Percentiles rank a stretch among this genome's conserved stretches.
Evolutionary conservation across 2,113 vertebrate genomes (phyloP).

Genomic region (Sclerurus mexicanus): DNA sequence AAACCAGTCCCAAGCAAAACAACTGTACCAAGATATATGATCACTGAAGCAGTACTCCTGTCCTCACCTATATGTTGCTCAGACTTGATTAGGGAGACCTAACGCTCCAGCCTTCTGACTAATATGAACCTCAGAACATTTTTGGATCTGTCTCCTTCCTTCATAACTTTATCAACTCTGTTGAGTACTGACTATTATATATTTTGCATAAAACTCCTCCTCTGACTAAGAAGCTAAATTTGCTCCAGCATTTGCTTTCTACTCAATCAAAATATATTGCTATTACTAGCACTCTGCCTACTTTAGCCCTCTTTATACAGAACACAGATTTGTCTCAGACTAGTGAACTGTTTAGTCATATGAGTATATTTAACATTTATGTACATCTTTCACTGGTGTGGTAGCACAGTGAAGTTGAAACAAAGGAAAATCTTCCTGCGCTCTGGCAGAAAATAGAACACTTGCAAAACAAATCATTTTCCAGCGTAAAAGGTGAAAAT

Average conservation of each 20-base stretch:
- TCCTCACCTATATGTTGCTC: not conserved
- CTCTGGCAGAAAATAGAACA: not conserved
- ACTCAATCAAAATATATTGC: not conserved
- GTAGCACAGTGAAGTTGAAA: fast-evolving
- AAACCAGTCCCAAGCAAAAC: not conserved
- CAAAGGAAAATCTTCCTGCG: not conserved
- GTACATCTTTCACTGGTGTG: not conserved
- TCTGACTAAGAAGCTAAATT: not conserved
- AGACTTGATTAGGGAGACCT: not conserved
- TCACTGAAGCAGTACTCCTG: not conserved
- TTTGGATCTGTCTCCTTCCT: not conserved
- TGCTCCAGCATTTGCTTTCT: not conserved
- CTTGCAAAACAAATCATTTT: not conserved
- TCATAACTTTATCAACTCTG: not conserved
- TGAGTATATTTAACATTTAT: not conserved
- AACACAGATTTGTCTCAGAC: not conserved
- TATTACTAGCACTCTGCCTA: not conserved
- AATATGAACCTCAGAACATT: not conserved
- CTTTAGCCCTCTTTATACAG: not conserved
- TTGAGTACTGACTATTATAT: not conserved
- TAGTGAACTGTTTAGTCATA: not conserved
- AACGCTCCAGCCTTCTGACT: not conserved
- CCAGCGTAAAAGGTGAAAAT: not conserved
- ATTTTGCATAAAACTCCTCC: not conserved
- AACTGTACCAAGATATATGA: not conserved